Percentiles rank a stretch among this genome's conserved stretches.
Evolutionary conservation across 2,888 invertebrate species (phyloP).

Genomic region (Caenorhabditis angaria): DNA sequence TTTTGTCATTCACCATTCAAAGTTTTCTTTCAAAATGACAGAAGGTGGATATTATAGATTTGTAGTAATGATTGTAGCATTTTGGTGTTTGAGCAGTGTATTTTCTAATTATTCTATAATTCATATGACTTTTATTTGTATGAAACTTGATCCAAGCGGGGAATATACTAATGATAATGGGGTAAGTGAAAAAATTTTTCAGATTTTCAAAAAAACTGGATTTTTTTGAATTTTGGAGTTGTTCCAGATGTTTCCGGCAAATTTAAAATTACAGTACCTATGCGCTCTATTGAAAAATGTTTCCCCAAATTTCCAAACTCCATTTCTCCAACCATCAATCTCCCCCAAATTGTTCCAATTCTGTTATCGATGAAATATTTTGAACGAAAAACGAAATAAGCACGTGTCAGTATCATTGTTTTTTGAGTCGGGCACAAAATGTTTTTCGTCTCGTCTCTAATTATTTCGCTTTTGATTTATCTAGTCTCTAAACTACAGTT

Average conservation of each 20-base stretch:
- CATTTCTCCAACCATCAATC: background rate
- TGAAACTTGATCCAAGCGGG: conserved; percentile 29
- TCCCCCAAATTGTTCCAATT: background rate
- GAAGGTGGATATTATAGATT: conserved; percentile 17
- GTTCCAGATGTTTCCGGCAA: background rate
- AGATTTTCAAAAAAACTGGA: background rate
- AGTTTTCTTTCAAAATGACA: background rate
- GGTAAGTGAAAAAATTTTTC: background rate
- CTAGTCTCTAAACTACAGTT: background rate
- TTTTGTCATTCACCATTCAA: no score
- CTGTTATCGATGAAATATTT: background rate
- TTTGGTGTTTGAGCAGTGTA: conserved; percentile 33
- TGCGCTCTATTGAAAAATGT: no score
- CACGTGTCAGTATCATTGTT: background rate
- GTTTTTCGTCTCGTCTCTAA: background rate
- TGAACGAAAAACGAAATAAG: background rate
- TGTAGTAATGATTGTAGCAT: conserved; percentile 30
- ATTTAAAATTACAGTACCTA: background rate
- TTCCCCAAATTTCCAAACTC: background rate
- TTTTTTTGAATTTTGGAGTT: no score
- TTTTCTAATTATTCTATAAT: conserved; percentile 37
- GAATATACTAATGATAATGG: background rate
- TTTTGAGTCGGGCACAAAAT: background rate
- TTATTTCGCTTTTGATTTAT: background rate
- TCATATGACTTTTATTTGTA: conserved; percentile 40